Evolutionary conservation across 2,113 vertebrate species (phyloP).

Genomic region (Struthio camelus): DNA sequence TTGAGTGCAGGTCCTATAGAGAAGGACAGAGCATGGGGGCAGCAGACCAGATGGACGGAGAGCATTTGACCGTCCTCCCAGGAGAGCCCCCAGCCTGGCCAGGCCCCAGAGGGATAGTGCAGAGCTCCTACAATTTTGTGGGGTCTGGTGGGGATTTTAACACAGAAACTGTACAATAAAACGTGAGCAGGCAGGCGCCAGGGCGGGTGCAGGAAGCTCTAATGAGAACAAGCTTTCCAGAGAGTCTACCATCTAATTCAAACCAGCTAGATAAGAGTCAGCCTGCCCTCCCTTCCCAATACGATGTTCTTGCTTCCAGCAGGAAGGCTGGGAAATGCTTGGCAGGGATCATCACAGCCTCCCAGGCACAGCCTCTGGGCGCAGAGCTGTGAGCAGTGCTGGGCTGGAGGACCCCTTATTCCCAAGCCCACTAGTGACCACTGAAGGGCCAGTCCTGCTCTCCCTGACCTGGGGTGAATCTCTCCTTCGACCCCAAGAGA

Average conservation of each 20-base stretch:
- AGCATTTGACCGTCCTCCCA: neutral
- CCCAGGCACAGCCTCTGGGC: neutral
- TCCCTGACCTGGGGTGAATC: neutral
- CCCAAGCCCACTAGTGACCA: neutral
- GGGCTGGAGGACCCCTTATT: neutral
- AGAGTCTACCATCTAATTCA: constrained; percentile 33
- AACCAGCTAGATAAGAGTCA: constrained; percentile 27
- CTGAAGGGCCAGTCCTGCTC: neutral
- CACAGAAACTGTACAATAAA: constrained; percentile 47
- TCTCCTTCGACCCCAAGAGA: neutral
- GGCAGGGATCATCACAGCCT: neutral
- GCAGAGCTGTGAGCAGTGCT: neutral
- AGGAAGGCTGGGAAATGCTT: neutral
- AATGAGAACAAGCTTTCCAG: constrained; percentile 22
- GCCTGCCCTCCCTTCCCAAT: neutral
- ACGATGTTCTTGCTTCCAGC: neutral
- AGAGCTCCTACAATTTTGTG: constrained; percentile 34
- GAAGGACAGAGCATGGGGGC: neutral
- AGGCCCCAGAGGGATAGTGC: neutral
- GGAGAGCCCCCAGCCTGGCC: neutral
- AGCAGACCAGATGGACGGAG: neutral
- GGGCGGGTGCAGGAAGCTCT: constrained; percentile 31
- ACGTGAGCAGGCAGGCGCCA: constrained; percentile 30
- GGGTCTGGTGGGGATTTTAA: constrained; percentile 32
- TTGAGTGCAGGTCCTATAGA: neutral